Base-by-base conservation (phyloP, 1,140 invertebrate species). In the Drosophila insularis region DNA sequence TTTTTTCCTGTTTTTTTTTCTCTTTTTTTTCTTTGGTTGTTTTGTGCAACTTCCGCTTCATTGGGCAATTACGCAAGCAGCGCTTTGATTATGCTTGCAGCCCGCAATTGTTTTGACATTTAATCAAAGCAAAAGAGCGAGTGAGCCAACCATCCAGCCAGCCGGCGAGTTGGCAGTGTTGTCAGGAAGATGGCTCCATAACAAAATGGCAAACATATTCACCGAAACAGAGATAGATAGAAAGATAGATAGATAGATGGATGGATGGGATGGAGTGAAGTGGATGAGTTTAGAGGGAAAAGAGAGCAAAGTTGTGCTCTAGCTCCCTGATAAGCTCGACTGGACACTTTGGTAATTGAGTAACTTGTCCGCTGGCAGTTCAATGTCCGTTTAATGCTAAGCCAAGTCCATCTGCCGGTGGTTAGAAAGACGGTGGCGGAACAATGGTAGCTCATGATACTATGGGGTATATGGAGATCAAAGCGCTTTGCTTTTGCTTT, bases 321-420 rank as follows among this genome's bases (percentile, higher is more conserved):
- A 50, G 59, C 62, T 43, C 27, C 27, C 61, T 68, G 80, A 84
- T 84, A 79, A 84, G 80, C 80, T 80, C 73, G 68, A 84, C 69
- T 84, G 80, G 80, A 84, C 80, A 84, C 80, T 80, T 73, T 75
- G 80, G 80, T 84, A 84, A 84, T 84, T 84, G 80, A 79, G 75
- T 78, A 74, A 82, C 71, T 81, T 75, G 77, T 40, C 61, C 63
- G 17, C 68, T 54, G 61, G 53, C 43, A 64, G 80, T 84, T 84
- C 81, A 84, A 84, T 84, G 80, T 76, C 80, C 81, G 54, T 54
- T 62, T 56, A 65, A 72, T 67, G 63, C 56, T 43, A 10, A 17
- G n/a, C n/a, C 27, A 58, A 58, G 31, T 35, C 54, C 37, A 43
- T 17, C 43, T 46, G 37, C 32, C 32, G 37, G 27, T n/a, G 43